Evolutionary conservation across 2,113 vertebrate genomes (phyloP), one percentile per base, ranked within the genome.

Genomic region (Ceratotherium simum): DNA sequence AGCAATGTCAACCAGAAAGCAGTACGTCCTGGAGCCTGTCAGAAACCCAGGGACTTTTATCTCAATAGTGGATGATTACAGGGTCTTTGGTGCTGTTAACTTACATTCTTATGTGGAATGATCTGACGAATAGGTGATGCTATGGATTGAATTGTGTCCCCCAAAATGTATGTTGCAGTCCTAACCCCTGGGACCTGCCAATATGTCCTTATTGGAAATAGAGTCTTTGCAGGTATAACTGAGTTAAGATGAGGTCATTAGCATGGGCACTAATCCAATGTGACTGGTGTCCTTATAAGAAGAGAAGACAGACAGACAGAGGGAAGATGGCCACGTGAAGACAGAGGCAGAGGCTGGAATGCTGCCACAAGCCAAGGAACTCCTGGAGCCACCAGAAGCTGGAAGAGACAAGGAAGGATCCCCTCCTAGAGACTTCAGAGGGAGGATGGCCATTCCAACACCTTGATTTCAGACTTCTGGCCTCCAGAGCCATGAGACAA

Each of bases 201-300:
- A 33, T 17, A 54, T 16, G 51, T 80, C 18, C 42, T 95, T 46
- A 16, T 60, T 36, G 27, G 39, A 94, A 83, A 83, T 2, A 42
- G 33, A 39, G 33, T 69, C 54, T 90, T 85, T 39, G 58, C n/a
- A 91, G 64, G 20, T 23, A 2, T 56, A 46, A 60, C 33, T 60
- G 76, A 13, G 18, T 39, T 18, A 48, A 65, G 46, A 18, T 29
- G 64, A 69, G 4, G 14, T 72, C 20, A 5, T 31, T 3, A 48
- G 54, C 6, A 8, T 39, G 54, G 42, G 5, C 2, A 1, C 29
- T 29, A 31, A 25, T 48, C 39, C 7, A 8, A 4, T 6, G 2
- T 3, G 31, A 85, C 17, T 29, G 14, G 33, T 13, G 14, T 78
- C 33, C 17, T 72, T 36, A 9, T 9, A 3, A 42, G 51, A 60